These are phyloP conservation scores for Mermis nigrescens DNA, from an alignment of 2,888 invertebrate genomes.

Conservation along the genomic window DNA sequence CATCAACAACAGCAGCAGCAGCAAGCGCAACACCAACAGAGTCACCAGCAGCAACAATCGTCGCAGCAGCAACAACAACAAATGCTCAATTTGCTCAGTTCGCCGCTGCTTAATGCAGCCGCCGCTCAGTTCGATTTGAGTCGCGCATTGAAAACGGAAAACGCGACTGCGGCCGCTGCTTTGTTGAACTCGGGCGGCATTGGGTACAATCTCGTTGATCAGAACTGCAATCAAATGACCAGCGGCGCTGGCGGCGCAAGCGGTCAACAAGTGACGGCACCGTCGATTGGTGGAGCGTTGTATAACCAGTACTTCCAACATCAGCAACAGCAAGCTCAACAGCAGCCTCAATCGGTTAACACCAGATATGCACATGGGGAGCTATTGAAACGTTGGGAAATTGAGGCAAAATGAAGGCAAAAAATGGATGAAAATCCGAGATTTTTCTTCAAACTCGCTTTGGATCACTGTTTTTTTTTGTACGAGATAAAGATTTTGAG, in stretches of 20 bases:
- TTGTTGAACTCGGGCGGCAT: not conserved
- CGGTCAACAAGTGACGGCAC: too few species aligned
- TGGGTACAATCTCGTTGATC: not conserved
- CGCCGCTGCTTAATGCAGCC: not conserved
- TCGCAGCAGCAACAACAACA: not conserved
- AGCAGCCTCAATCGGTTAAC: not conserved
- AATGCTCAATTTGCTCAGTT: not conserved
- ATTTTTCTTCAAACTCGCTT: too few species aligned
- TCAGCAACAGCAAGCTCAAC: not conserved
- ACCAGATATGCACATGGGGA: not conserved
- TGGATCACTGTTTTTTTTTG: too few species aligned
- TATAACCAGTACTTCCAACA: not conserved
- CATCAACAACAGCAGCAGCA: conserved; percentile 2
- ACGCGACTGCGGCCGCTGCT: not conserved
- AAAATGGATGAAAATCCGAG: too few species aligned
- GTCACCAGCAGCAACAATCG: not conserved
- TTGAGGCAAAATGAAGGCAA: too few species aligned
- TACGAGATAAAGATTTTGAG: too few species aligned
- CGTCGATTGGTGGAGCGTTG: not conserved
- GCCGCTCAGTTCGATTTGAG: not conserved
- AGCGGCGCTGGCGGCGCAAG: too few species aligned
- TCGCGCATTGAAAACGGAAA: not conserved
- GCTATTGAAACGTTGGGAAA: not conserved
- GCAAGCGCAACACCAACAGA: not conserved
- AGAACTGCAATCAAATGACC: not conserved